Base-by-base conservation (phyloP, 2,888 invertebrate species). In the Drosophila pseudotalamancana region DNA sequence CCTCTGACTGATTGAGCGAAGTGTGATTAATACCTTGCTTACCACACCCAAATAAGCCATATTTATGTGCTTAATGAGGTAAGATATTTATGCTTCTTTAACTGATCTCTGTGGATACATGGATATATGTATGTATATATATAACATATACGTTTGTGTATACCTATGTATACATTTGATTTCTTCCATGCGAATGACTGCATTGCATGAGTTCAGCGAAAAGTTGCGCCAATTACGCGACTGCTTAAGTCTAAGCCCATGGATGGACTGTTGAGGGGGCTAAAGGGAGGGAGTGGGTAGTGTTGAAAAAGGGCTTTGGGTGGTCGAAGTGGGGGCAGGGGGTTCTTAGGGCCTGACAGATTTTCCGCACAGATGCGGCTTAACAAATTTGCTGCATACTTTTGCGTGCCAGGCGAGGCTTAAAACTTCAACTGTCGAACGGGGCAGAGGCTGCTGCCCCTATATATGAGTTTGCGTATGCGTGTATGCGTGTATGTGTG, bases 361-460 rank as follows among this genome's bases (percentile, higher is more conserved):
- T 45, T 59, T 59, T 29, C 35, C 43, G 61, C 61, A 40, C 54
- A 68, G 54, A 55, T 57, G 65, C 23, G 54, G 72, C 53, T 72
- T 50, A 68, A 54, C 68, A 72, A 72, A 72, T 67, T 71, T 72
- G 73, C 39, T 63, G 68, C 68, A 56, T 62, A 57, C 68, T 57
- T 46, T 67, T 32, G 56, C 55, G 53, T 72, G 67, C 55, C 54
- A 39, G 61, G 37, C 51, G 19, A 43, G 50, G 68, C 73, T 73
- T 72, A 68, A 57, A 72, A 67, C 53, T 71, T 71, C 31, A 45
- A 31, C 54, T 34, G 49, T 48, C 12, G 21, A 16, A 21, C 23
- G 12, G 27, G 12, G 32, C 12, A 8, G 23, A 18, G 31, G 29
- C n/a, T n/a, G n/a, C n/a, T n/a, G n/a, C n/a, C n/a, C 16, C 19